Evolutionary conservation across 2,797 vertebrate genomes (phyloP).

Genomic region (Lagocephalus sceleratus): DNA sequence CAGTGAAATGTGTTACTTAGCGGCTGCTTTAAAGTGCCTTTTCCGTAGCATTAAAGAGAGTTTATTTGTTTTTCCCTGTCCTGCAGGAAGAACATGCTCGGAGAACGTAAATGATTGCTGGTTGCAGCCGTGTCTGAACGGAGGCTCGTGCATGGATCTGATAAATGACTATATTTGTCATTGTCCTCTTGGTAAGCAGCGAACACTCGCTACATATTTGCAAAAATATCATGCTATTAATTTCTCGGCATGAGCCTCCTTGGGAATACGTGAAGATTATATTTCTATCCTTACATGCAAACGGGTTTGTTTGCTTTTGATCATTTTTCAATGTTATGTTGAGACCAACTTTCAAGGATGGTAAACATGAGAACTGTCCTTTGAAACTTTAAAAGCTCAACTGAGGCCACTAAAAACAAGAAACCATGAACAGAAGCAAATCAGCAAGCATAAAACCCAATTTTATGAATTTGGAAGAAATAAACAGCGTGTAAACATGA

Average conservation of each 20-base stretch:
- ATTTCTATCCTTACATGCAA: constrained; percentile 11
- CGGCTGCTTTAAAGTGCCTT: constrained; percentile 7
- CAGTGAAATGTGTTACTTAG: constrained; percentile 7
- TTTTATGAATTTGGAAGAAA: too few species aligned
- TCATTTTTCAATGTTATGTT: constrained; percentile 8
- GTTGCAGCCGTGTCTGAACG: constrained; percentile 76
- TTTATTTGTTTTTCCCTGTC: constrained; percentile 33
- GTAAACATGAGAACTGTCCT: background rate
- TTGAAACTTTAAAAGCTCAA: too few species aligned
- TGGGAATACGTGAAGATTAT: constrained; percentile 28
- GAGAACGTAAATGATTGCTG: constrained; percentile 69
- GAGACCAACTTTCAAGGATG: background rate
- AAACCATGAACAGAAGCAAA: too few species aligned
- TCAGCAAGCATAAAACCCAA: too few species aligned
- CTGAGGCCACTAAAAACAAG: too few species aligned
- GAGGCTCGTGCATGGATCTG: constrained; percentile 76
- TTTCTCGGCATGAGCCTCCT: constrained; percentile 21
- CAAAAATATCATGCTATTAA: constrained; percentile 47
- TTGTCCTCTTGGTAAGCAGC: constrained; percentile 76
- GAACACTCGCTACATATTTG: constrained; percentile 40
- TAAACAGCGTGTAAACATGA: too few species aligned
- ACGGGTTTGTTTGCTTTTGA: constrained; percentile 19
- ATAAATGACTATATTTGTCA: constrained; percentile 77
- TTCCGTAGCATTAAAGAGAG: constrained; percentile 19
- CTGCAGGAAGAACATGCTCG: constrained; percentile 75